Evolutionary conservation across 2,888 invertebrate species (phyloP).

Genomic region (Pemphredon lugubris): DNA sequence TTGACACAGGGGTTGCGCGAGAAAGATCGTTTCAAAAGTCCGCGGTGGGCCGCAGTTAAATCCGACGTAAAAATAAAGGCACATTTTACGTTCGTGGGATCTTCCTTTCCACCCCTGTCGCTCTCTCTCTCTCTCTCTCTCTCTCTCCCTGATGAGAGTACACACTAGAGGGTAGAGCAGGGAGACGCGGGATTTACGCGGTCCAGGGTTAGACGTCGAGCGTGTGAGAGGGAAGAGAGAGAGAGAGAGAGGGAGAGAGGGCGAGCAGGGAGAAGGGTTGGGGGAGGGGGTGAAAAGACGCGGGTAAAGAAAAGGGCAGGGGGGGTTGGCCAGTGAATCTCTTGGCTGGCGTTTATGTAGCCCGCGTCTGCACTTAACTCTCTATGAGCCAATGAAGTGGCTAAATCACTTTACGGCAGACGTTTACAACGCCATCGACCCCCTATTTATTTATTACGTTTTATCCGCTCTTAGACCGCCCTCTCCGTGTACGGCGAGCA

Average conservation of each 20-base stretch:
- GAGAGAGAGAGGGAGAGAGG: too few relatives aligned
- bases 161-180: constrained; percentile 26
- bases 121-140: neutral
- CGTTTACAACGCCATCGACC: constrained; percentile 73
- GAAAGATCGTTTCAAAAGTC: constrained; percentile 45
- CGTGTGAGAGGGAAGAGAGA: neutral
- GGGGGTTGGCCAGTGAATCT: constrained; percentile 52
- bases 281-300: constrained; percentile 18
- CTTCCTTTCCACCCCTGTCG: neutral
- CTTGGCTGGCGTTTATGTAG: constrained; percentile 67
- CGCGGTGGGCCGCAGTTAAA: constrained; percentile 66
- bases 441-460: constrained; percentile 76
- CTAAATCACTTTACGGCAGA: constrained; percentile 74
- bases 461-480: constrained; percentile 9
- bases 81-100: constrained; percentile 63
- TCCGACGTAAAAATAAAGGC: constrained; percentile 76
- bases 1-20: constrained; percentile 44
- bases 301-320: constrained; percentile 27
- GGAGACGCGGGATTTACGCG: constrained; percentile 59
- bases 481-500: constrained; percentile 9
- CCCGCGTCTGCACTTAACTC: constrained; percentile 69
- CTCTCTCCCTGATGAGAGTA: constrained; percentile 28
- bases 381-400: constrained; percentile 72
- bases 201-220: constrained; percentile 14
- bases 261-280: neutral